Conservation (phyloP, 2,113 vertebrate genomes). For the Mormyrus lacerda region DNA sequence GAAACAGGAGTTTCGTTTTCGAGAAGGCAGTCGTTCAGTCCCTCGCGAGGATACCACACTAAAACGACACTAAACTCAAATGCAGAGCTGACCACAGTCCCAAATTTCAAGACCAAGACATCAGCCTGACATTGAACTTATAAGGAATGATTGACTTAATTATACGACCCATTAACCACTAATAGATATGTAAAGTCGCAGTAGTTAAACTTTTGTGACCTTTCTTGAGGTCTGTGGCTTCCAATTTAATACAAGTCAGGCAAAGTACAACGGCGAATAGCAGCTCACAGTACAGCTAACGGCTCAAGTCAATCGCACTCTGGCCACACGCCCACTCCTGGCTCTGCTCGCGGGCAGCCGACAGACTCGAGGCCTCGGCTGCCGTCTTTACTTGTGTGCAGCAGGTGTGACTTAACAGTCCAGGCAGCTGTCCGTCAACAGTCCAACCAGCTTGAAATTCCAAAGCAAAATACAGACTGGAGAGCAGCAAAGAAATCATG, state of each 20-base stretch:
- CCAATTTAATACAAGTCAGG: background rate
- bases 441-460: slow-evolving; percentile 6
- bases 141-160: background rate
- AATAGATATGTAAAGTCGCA: background rate
- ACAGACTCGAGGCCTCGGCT: background rate
- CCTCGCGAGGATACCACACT: background rate
- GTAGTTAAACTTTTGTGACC: background rate
- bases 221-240: background rate
- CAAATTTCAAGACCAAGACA: background rate
- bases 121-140: background rate
- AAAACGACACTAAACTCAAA: background rate
- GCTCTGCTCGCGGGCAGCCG: background rate
- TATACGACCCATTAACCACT: background rate
- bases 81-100: background rate
- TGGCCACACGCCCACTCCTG: background rate
- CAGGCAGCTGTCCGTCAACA: background rate
- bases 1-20: background rate
- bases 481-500: background rate
- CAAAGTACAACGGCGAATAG: background rate
- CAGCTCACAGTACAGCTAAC: background rate
- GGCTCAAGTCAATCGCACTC: background rate
- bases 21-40: background rate
- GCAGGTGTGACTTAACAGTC: background rate
- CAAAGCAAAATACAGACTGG: background rate
- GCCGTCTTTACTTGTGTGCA: background rate